Evolutionary conservation across 1,140 invertebrate species (phyloP).

Genomic region (Metaphire vulgaris): DNA sequence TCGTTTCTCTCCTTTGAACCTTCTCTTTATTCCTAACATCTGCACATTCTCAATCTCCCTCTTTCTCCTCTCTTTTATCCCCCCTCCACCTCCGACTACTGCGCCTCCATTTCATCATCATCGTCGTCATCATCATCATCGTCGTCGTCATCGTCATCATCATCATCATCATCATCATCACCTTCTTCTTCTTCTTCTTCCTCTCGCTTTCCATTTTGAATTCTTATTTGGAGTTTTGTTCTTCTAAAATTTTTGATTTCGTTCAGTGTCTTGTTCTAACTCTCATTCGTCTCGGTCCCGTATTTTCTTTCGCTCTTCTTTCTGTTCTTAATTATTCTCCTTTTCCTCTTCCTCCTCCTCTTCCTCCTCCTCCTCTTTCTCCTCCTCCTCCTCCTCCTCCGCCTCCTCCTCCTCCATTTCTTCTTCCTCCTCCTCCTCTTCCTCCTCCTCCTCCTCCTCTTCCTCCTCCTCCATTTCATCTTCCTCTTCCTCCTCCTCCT

Average conservation of each 20-base stretch:
- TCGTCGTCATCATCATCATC: constrained; percentile 19
- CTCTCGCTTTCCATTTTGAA: not conserved
- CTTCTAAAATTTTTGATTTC: no score
- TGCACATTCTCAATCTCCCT: no score
- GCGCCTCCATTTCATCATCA: no score
- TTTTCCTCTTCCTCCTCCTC: not conserved
- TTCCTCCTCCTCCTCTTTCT: constrained; percentile 14
- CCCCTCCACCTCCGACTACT: no score
- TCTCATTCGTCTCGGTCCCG: not conserved
- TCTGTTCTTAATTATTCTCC: not conserved
- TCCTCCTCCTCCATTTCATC: constrained; percentile 11
- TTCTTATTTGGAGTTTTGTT: no score
- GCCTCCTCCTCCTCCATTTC: no score
- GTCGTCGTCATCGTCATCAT: constrained; percentile 27
- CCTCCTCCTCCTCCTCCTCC: no score
- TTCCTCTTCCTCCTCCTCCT: not conserved
- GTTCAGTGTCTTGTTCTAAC: no score
- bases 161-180: constrained; percentile 21
- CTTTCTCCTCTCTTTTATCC: no score
- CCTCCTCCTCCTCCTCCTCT: constrained; percentile 18
- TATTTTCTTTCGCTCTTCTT: constrained; percentile 1
- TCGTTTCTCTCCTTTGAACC: no score
- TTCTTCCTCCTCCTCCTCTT: not conserved
- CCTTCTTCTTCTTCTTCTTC: not conserved
- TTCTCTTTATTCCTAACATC: no score